These are phyloP conservation scores for Automeris io DNA, from an alignment of 2,888 invertebrate genomes.

Conservation along the genomic window DNA sequence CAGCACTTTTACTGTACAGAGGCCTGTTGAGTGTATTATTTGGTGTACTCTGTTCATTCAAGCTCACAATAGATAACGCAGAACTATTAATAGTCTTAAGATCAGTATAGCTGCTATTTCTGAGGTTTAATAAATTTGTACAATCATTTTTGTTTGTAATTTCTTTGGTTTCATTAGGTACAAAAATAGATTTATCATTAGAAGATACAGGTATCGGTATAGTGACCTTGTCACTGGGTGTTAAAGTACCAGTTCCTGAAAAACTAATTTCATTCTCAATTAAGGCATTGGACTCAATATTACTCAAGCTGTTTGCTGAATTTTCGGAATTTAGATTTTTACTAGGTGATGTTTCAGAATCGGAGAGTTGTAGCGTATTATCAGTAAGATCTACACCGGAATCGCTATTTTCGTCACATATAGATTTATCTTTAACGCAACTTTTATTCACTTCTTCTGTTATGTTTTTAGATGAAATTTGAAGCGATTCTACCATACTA, in stretches of 20 bases:
- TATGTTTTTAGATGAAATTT: too few relatives aligned
- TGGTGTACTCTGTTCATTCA: conserved; percentile 34
- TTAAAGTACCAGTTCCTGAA: conserved; percentile 28
- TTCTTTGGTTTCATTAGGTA: conserved; percentile 22
- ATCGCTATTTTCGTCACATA: conserved; percentile 37
- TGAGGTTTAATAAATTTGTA: conserved; percentile 10
- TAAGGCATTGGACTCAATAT: background rate
- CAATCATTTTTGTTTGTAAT: conserved; percentile 11
- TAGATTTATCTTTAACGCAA: background rate
- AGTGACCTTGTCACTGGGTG: conserved; percentile 16
- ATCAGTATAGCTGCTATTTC: conserved; percentile 10
- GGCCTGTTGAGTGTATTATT: conserved; percentile 31
- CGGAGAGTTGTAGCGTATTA: conserved; percentile 28
- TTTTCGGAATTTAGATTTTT: background rate
- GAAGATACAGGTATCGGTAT: conserved; percentile 3
- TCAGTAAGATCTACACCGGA: conserved; percentile 44
- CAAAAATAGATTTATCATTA: conserved; percentile 11
- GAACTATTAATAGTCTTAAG: conserved; percentile 25
- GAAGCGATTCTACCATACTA: too few relatives aligned
- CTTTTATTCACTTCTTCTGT: background rate
- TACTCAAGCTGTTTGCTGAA: background rate
- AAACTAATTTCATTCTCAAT: conserved; percentile 23
- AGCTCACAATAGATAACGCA: conserved; percentile 48
- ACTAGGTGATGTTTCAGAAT: conserved; percentile 25
- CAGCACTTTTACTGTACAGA: conserved; percentile 50